Base-by-base conservation (phyloP, 2,888 invertebrate genomes). In the Platerodrilus igneus region DNA sequence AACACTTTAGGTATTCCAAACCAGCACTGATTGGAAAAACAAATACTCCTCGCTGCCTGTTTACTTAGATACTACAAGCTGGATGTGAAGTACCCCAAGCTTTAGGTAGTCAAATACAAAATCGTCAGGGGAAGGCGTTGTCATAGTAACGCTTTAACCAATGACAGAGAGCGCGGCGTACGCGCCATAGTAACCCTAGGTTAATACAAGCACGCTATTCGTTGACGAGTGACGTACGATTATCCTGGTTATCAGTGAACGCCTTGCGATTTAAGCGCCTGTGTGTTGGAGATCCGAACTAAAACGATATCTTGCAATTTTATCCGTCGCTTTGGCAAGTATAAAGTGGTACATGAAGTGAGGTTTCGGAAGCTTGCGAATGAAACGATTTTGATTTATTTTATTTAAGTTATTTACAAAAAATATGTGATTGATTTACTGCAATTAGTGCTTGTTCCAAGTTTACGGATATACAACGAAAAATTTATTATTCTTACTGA, bases 21-120 rank as follows among this genome's bases (percentile, higher is more conserved):
- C 68, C 66, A 64, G 67, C 70, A 70, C 71, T 71, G 71, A 72
- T 73, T 71, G 72, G 69, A 71, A 73, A 71, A 72, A 71, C 71
- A 73, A 73, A 72, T 72, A 73, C 66, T 68, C 67, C 67, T 67
- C 63, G 67, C 66, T 62, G 64, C 63, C 65, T 69, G 69, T 69
- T 69, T 69, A 68, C 69, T 67, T 68, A 69, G 69, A 69, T 68
- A 69, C 69, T 69, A 69, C 67, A 68, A 68, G 67, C 67, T 60
- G 49, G 64, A 62, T 65, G 66, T 69, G 67, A 68, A 69, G 68
- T 69, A 68, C 68, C 66, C 63, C 63, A 64, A 67, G 67, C 68
- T 68, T 68, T 68, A 66, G 67, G 67, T 68, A 67, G 67, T 67
- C 68, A 68, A 68, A 68, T 66, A 67, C 63, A 52, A 57, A 55